Evolutionary conservation across 2,797 vertebrate genomes (phyloP), one percentile per base, ranked within the genome.

Genomic region (Pelodytes ibericus): DNA sequence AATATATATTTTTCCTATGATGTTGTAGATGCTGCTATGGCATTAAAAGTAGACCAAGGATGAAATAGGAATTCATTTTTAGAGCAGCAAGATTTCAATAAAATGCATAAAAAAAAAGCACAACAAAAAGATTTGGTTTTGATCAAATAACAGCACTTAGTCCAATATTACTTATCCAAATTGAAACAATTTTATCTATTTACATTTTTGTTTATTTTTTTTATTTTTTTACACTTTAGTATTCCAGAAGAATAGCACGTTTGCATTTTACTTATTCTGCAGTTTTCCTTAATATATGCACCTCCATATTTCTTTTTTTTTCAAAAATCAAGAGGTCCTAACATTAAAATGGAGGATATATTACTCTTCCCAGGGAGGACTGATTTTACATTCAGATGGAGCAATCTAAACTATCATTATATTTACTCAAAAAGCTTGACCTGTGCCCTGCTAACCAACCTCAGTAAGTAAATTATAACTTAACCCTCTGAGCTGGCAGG

Each of bases 91-190:
- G 60, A 36, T 64, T 29, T 30, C 30, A 22, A 53, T 53, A 30
- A 26, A 30, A 30, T 57, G 11, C 22, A 56, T 53, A 72, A 24
- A 62, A 64, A 15, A 15, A 56, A 63, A 22, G 18, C 61, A 65
- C 8, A 41, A 57, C 16, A n/a, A 73, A 63, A 41, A 73, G 26
- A 65, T 64, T 73, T 73, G 61, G 22, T 56, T 73, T 57, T 73
- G 47, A 39, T 73, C 18, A 57, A 26, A 8, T 36, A 57, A 33
- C 27, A 72, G 25, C 36, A 15, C 61, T 13, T 24, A 22, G 30
- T 57, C 24, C 49, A 57, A 41, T 57, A 4, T 64, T 73, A 16
- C 29, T 51, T 72, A 63, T 4, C 20, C 47, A 26, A 9, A 22
- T 8, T 39, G 53, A 29, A 63, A 63, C 25, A 22, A 65, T 63